A percentile compares a stretch with the other conserved stretches of the same genome.
phyloP scores from a whole-genome alignment of 2,888 invertebrate species.

The Pandemis heparana region DNA sequence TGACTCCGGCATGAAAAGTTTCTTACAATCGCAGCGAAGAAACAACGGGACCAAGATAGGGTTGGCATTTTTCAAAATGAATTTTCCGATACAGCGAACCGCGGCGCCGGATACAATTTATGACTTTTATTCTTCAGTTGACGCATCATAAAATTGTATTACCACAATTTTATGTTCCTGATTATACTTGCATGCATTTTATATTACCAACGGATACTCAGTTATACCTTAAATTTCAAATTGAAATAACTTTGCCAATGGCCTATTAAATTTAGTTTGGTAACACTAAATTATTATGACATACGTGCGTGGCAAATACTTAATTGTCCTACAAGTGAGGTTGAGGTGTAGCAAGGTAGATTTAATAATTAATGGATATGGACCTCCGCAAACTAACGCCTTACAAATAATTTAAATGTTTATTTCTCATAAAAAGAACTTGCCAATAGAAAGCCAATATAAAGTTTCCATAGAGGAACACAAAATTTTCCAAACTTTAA shows the following conservation, averaged over 20 bases:
- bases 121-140: constrained; percentile 33
- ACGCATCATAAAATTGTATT: constrained; percentile 19
- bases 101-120: constrained; percentile 31
- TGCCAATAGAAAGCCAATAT: too few relatives aligned
- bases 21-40: constrained; percentile 42
- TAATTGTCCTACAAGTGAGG: too few relatives aligned
- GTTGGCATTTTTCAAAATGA: constrained; percentile 42
- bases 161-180: neutral
- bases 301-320: too few relatives aligned
- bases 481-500: too few relatives aligned
- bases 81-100: constrained; percentile 31
- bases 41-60: constrained; percentile 40
- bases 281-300: too few relatives aligned
- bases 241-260: neutral
- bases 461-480: too few relatives aligned
- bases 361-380: too few relatives aligned
- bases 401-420: too few relatives aligned
- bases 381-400: too few relatives aligned
- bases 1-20: constrained; percentile 52
- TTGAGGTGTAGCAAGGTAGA: too few relatives aligned
- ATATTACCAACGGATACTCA: neutral
- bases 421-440: too few relatives aligned
- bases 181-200: neutral
- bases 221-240: neutral
- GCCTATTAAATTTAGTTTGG: too few relatives aligned